Percentiles rank a stretch among this genome's conserved stretches.
These are phyloP conservation scores for Slavum lentiscoides DNA, from an alignment of 2,888 invertebrate species.

Conservation along the genomic window DNA sequence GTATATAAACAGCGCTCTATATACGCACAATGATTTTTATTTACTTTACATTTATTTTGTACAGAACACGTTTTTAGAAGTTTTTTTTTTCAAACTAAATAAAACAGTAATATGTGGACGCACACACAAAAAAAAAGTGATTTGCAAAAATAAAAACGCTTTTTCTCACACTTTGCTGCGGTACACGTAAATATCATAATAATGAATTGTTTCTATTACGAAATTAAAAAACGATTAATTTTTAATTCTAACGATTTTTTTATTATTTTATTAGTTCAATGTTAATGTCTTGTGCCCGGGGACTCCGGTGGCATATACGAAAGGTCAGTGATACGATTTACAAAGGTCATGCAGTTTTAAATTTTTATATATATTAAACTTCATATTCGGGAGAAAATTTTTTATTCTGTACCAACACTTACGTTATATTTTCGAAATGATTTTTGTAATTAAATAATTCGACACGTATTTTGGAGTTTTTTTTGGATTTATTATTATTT, in stretches of 20 bases:
- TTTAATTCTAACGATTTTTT: too few relatives aligned
- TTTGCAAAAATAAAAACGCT: background rate
- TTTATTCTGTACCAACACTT: background rate
- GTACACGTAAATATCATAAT: too few relatives aligned
- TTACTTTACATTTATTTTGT: background rate
- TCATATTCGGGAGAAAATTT: background rate
- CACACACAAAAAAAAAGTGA: background rate
- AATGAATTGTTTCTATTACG: too few relatives aligned
- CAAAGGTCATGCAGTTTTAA: conserved; percentile 21
- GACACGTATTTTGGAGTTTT: too few relatives aligned
- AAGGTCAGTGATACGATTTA: conserved; percentile 32
- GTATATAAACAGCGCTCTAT: background rate
- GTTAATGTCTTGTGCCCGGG: conserved; percentile 12
- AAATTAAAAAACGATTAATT: too few relatives aligned
- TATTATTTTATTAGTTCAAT: too few relatives aligned
- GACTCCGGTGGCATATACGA: background rate
- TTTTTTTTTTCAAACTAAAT: background rate
- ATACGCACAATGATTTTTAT: background rate
- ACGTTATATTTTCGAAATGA: background rate
- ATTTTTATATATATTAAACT: background rate
- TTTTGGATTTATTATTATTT: conserved; percentile 5
- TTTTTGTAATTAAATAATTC: too few relatives aligned
- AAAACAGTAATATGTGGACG: background rate
- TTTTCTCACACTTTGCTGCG: background rate
- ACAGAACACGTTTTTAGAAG: background rate